Evolutionary conservation across 2,888 invertebrate genomes (phyloP).

Genomic region (Hyppa rectilinea): DNA sequence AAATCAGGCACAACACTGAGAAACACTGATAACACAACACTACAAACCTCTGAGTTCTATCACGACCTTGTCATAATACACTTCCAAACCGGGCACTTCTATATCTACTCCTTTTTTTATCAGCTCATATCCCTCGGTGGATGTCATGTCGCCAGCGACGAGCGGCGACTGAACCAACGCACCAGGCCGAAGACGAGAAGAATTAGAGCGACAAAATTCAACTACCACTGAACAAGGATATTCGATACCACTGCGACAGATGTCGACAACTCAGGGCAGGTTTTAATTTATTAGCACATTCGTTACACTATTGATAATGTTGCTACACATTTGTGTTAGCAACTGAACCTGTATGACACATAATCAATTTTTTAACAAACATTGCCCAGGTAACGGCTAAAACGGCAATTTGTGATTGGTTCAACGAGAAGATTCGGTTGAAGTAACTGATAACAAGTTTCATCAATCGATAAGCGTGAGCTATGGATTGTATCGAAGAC

Average conservation of each 20-base stretch:
- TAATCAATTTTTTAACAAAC: constrained; percentile 57
- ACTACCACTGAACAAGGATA: constrained; percentile 86
- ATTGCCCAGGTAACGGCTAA: constrained; percentile 61
- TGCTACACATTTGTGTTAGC: constrained; percentile 46
- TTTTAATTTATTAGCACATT: constrained; percentile 76
- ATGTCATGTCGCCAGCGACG: constrained; percentile 86
- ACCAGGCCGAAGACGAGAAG: constrained; percentile 82
- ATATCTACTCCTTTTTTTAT: constrained; percentile 88
- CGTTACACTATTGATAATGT: constrained; percentile 50
- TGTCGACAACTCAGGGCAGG: constrained; percentile 84
- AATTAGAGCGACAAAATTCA: constrained; percentile 90
- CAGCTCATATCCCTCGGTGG: constrained; percentile 88
- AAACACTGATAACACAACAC: constrained; percentile 62
- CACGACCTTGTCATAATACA: constrained; percentile 91
- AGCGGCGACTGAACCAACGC: constrained; percentile 75
- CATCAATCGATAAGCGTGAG: constrained; percentile 71
- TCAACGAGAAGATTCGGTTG: constrained; percentile 72
- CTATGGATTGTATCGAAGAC: constrained; percentile 55
- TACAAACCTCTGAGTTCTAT: constrained; percentile 90
- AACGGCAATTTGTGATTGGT: constrained; percentile 68
- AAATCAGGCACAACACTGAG: constrained; percentile 55
- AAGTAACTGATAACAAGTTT: constrained; percentile 68
- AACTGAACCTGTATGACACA: constrained; percentile 34
- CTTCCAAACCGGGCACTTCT: constrained; percentile 89
- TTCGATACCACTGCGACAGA: constrained; percentile 87